Evolutionary conservation across 2,797 vertebrate genomes (phyloP).

Genomic region (Helostoma temminkii): DNA sequence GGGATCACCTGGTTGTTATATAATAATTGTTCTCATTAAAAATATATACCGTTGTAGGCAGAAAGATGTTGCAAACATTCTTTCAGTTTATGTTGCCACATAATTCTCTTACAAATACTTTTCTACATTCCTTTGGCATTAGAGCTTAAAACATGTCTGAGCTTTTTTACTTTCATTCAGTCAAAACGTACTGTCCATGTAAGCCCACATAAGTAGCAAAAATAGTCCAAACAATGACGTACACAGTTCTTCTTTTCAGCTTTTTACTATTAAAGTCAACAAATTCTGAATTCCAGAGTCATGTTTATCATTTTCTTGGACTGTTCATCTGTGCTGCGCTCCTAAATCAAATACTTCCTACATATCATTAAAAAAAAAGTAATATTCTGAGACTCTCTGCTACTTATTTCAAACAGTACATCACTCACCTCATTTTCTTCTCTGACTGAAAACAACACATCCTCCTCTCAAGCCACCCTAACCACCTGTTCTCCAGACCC

Average conservation of each 20-base stretch:
- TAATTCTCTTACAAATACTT: slow-evolving; percentile 5
- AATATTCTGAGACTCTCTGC: neutral
- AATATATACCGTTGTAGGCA: slow-evolving; percentile 6
- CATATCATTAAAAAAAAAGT: slow-evolving; percentile 5
- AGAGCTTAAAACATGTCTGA: neutral
- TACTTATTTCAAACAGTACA: too few relatives aligned
- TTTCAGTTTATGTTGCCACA: slow-evolving; percentile 3
- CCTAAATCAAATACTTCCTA: slow-evolving; percentile 9
- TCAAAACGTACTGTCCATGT: slow-evolving; percentile 13
- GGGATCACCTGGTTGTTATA: slow-evolving; percentile 58
- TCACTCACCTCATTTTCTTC: too few relatives aligned
- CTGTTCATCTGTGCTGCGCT: neutral
- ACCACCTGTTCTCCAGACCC: too few relatives aligned
- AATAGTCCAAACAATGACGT: slow-evolving; percentile 23
- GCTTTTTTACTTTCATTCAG: slow-evolving; percentile 9
- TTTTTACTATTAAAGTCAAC: slow-evolving; percentile 3
- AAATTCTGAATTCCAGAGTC: slow-evolving; percentile 8
- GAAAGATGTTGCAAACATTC: slow-evolving; percentile 15
- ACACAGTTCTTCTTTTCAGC: neutral
- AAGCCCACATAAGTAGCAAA: slow-evolving; percentile 22
- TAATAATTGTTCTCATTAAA: slow-evolving; percentile 30
- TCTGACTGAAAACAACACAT: too few relatives aligned
- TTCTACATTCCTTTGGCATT: too few relatives aligned
- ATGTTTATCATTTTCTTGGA: slow-evolving; percentile 19
- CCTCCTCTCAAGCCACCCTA: too few relatives aligned